Percentiles rank a stretch among this genome's conserved stretches.
Evolutionary conservation across 2,888 invertebrate genomes (phyloP).

Genomic region (Petrophora chlorosata): DNA sequence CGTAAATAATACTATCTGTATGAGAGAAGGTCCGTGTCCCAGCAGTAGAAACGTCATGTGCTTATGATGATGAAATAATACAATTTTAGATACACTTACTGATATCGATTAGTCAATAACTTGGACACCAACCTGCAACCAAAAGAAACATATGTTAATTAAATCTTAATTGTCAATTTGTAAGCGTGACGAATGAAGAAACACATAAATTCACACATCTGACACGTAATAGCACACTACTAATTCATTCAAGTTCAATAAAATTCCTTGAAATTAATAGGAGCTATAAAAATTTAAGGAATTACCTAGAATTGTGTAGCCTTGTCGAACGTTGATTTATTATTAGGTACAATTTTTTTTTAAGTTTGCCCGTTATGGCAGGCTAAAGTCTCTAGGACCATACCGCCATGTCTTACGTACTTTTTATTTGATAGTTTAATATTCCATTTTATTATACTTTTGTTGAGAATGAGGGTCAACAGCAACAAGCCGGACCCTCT

Average conservation of each 20-base stretch:
- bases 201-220: constrained; percentile 12
- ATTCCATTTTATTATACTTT: too few species aligned
- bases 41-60: too few species aligned
- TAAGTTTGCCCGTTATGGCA: too few species aligned
- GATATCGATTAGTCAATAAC: constrained; percentile 14
- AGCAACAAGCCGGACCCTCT: too few species aligned
- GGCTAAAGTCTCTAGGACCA: too few species aligned
- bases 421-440: too few species aligned
- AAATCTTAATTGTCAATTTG: constrained; percentile 4
- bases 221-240: constrained; percentile 3
- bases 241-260: constrained; percentile 14
- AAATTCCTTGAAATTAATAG: constrained; percentile 16
- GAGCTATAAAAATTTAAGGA: constrained; percentile 7
- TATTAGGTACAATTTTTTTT: too few species aligned
- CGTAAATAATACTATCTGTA: too few species aligned
- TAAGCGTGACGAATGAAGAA: constrained; percentile 7
- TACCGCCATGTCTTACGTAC: too few species aligned
- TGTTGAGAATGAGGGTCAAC: too few species aligned
- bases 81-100: constrained; percentile 8
- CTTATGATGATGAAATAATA: too few species aligned
- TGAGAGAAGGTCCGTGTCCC: too few species aligned
- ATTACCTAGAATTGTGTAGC: constrained; percentile 5
- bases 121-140: constrained; percentile 49
- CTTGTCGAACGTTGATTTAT: constrained; percentile 3
- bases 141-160: constrained; percentile 33